Base-by-base conservation (phyloP, 2,113 vertebrate genomes). In the Rhinolophus sinicus region DNA sequence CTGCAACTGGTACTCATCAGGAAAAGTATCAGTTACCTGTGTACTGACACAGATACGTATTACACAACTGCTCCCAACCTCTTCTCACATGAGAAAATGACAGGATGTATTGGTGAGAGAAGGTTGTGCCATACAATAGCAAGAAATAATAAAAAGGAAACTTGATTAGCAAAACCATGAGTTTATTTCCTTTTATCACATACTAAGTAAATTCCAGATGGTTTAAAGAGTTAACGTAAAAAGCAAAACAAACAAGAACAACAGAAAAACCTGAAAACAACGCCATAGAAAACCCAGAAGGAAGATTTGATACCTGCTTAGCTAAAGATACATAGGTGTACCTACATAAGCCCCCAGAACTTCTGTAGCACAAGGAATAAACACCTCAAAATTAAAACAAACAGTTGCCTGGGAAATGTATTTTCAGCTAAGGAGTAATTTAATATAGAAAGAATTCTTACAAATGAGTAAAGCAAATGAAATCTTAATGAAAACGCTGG, bases 381-480 rank as follows among this genome's bases (percentile, higher is more conserved):
- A 58, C 16, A 70, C 33, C 28, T 33, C 24, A 15, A 40, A 64
- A 86, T 40, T 40, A 47, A 93, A 78, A 70, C 26, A 75, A 62
- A 58, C 8, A 67, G 44, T 35, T 44, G 44, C 52, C 15, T 4
- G 33, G 33, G 72, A 75, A 89, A 47, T 86, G 19, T 72, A 65
- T 70, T 77, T 90, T 76, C 65, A 90, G 80, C 33, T 12, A 86
- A 86, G n/a, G 33, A 90, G 11, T 82, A 64, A 50, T 94, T 93
- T 72, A 88, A 83, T 38, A 47, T n/a, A 67, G 19, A 81, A 92
- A 90, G 3, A 87, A 76, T 86, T 90, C 33, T 65, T 56, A 58
- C 19, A 70, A 82, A 72, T 50, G 22, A 84, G 44, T 64, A 30
- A 93, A 82, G 52, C 77, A 92, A 90, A 94, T 33, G 1, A 73